Percentiles rank a stretch among this genome's conserved stretches.
Evolutionary conservation across 2,797 vertebrate species (phyloP).

Genomic region (Jordanella pulchra): DNA sequence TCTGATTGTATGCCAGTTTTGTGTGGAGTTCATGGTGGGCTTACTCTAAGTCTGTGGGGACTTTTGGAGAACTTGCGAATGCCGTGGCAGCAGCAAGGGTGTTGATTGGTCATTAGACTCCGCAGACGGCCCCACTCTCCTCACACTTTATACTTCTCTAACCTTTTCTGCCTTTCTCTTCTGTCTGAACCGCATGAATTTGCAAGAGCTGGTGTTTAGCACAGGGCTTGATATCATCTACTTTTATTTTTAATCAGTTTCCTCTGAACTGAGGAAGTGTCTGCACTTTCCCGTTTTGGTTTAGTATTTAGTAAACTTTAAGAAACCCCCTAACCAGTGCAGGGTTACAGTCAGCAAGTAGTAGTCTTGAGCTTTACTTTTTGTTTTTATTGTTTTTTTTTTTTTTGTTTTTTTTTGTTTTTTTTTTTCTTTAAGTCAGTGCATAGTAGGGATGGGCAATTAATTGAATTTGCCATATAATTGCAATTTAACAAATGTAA

Average conservation of each 20-base stretch:
- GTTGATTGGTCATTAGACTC: constrained; percentile 84
- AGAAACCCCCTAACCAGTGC: constrained; percentile 19
- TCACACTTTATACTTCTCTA: constrained; percentile 67
- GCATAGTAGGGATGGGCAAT: neutral
- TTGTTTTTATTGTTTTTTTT: neutral
- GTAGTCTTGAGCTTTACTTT: constrained; percentile 1
- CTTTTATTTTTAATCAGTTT: constrained; percentile 51
- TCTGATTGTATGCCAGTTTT: constrained; percentile 73
- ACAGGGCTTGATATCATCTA: constrained; percentile 43
- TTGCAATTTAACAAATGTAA: too few relatives aligned
- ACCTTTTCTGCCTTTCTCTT: constrained; percentile 59
- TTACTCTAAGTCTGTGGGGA: constrained; percentile 71
- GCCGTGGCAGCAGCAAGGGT: constrained; percentile 76
- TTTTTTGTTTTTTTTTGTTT: neutral
- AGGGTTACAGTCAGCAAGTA: neutral
- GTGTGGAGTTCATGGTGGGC: constrained; percentile 64
- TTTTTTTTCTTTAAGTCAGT: neutral
- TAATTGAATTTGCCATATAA: too few relatives aligned
- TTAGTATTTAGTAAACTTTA: constrained; percentile 31
- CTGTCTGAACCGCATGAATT: constrained; percentile 55
- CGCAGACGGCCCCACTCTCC: constrained; percentile 62
- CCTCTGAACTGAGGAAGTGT: constrained; percentile 54
- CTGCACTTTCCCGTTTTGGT: constrained; percentile 37
- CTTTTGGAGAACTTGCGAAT: constrained; percentile 77
- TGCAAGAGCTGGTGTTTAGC: constrained; percentile 57